Evolutionary conservation across 2,888 invertebrate genomes (phyloP), one percentile per base, ranked within the genome.

Genomic region (Stenolophus ochropezus): DNA sequence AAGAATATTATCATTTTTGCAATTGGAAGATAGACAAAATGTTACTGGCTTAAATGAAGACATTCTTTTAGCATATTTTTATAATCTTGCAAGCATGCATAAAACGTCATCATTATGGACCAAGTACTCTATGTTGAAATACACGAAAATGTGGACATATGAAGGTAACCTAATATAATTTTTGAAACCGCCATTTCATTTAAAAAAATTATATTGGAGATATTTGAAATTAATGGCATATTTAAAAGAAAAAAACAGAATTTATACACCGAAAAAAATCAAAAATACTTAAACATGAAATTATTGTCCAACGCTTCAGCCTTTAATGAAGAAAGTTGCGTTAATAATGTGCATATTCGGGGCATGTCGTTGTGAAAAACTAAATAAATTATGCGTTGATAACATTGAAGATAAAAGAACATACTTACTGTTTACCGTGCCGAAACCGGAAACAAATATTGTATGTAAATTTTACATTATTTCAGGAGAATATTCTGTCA

Each of bases 301-400:
- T 18, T 20, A 11, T 56, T 56, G 53, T 18, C 53, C 53, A 56
- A 20, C 16, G 3, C 4, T 18, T 18, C 16, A 56, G 20, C 20
- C 16, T 20, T 56, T 56, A 56, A 16, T 56, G 14, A 16, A 18
- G 18, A 56, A 56, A 20, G 53, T 56, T 56, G 53, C 53, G 20
- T 56, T 56, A 56, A 18, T 56, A 18, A 56, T 56, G 53, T 16
- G 20, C 11, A 56, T 56, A 6, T 56, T 16, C 20, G 53, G 53
- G 53, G 53, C 18, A 56, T 56, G 53, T 11, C 53, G 53, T 18
- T 56, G 53, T 11, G 53, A 56, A 56, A 20, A 56, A 56, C 53
- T 56, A 3, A 56, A 16, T 20, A 56, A 56, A 56, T 56, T 56
- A 56, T 18, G 16, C 4, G 20, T 16, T 6, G 53, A 56, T 56